Percentiles rank a stretch among this genome's conserved stretches.
Conservation (phyloP, 2,888 invertebrate species). For the Microdon myrmicae region DNA sequence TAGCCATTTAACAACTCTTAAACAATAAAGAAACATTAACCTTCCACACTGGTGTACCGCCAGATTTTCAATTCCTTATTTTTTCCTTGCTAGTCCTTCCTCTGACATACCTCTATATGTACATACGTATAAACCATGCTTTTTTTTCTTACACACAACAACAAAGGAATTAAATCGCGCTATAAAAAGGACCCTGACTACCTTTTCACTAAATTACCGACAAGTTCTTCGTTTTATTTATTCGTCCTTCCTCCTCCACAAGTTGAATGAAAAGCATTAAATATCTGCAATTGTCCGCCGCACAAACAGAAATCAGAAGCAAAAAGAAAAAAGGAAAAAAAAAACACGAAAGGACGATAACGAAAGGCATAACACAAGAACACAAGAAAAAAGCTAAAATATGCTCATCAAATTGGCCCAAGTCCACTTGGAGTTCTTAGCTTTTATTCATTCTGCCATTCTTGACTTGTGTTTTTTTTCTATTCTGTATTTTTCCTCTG, state of each 20-base stretch:
- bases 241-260: neutral
- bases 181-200: conserved; percentile 3
- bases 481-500: neutral
- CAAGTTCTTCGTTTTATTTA: conserved; percentile 3
- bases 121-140: too few species aligned
- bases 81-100: too few species aligned
- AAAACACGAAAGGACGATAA: neutral
- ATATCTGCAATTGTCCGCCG: neutral
- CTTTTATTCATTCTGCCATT: neutral
- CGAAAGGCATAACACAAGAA: conserved; percentile 4
- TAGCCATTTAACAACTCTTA: conserved; percentile 15
- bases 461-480: neutral
- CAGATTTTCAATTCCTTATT: neutral
- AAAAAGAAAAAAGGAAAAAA: conserved; percentile 3
- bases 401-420: conserved; percentile 7
- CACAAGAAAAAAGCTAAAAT: conserved; percentile 1
- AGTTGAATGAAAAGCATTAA: too few species aligned
- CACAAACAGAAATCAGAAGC: neutral
- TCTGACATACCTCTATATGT: too few species aligned
- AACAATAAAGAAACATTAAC: conserved; percentile 19
- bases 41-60: neutral
- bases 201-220: conserved; percentile 20
- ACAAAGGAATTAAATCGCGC: neutral
- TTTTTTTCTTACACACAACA: too few species aligned
- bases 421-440: neutral